Conservation (phyloP, 1,140 invertebrate species). For the Zelostemma sp. region DNA sequence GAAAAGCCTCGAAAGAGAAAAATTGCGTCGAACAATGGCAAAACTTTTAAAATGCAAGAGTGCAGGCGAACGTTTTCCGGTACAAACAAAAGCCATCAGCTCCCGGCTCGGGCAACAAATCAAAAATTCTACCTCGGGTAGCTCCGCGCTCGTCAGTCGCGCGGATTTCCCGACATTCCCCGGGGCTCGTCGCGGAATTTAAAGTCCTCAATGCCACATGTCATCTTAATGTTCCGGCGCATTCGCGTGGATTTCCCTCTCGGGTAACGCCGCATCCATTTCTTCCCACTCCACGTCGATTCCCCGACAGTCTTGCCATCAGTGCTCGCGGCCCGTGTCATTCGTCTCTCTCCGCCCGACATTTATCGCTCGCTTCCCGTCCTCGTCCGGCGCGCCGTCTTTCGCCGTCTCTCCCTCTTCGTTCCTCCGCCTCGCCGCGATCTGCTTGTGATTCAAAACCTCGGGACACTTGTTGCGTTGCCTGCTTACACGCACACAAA, state of each 20-base stretch:
- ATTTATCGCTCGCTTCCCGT: constrained; percentile 18
- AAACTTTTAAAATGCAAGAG: too few species aligned
- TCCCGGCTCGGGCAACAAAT: too few species aligned
- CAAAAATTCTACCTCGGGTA: too few species aligned
- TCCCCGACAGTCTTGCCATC: too few species aligned
- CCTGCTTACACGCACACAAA: constrained; percentile 62
- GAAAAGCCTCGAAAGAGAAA: too few species aligned
- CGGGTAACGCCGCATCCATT: constrained; percentile 55
- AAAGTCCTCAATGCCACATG: constrained; percentile 63
- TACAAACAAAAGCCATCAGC: too few species aligned
- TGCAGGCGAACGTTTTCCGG: too few species aligned
- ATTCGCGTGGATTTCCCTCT: constrained; percentile 63
- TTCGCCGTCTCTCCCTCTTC: constrained; percentile 38
- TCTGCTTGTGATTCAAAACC: constrained; percentile 72
- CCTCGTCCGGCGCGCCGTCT: constrained; percentile 26
- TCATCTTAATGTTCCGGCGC: constrained; percentile 64
- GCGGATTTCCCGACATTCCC: constrained; percentile 38
- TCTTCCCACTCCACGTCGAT: constrained; percentile 35
- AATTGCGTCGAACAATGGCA: too few species aligned
- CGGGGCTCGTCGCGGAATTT: constrained; percentile 57
- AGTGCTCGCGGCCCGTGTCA: constrained; percentile 30
- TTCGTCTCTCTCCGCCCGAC: constrained; percentile 35
- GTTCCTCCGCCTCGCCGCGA: constrained; percentile 55
- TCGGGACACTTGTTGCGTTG: constrained; percentile 71
- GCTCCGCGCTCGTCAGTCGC: constrained; percentile 30